These are phyloP conservation scores for Macrophya annulata DNA, from an alignment of 2,888 invertebrate species.

Conservation along the genomic window DNA sequence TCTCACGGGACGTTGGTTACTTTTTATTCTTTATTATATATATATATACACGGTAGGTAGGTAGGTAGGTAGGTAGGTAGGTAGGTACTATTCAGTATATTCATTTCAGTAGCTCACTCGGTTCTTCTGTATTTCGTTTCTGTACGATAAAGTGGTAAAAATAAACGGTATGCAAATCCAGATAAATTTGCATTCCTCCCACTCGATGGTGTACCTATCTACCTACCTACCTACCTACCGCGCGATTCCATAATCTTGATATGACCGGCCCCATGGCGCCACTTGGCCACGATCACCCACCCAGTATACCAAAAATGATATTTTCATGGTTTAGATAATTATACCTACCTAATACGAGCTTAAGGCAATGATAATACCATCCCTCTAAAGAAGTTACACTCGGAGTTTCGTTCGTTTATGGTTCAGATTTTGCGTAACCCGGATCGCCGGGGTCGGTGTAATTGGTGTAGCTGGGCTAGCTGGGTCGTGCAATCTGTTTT, in stretches of 20 bases:
- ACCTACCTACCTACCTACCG: background rate
- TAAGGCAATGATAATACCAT: background rate
- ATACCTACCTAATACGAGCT: background rate
- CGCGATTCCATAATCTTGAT: slow-evolving; percentile 31
- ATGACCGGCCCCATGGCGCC: background rate
- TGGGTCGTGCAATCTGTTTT: slow-evolving; percentile 56
- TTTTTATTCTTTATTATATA: slow-evolving; percentile 29
- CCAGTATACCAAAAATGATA: background rate
- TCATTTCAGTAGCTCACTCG: slow-evolving; percentile 30
- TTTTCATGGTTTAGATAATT: slow-evolving; percentile 8
- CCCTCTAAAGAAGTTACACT: background rate
- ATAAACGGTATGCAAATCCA: slow-evolving; percentile 31
- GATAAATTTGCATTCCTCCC: slow-evolving; percentile 30
- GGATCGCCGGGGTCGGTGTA: slow-evolving; percentile 29
- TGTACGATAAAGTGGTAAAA: slow-evolving; percentile 28
- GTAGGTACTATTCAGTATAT: slow-evolving; percentile 2
- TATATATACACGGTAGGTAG: background rate
- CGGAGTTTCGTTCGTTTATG: slow-evolving; percentile 14
- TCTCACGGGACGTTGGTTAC: slow-evolving; percentile 30
- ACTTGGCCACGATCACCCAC: background rate
- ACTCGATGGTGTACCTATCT: slow-evolving; percentile 4
- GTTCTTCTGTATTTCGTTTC: background rate
- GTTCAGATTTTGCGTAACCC: slow-evolving; percentile 27
- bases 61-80: background rate
- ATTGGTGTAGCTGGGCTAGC: slow-evolving; percentile 46